Evolutionary conservation across 2,888 invertebrate genomes (phyloP).

Genomic region (Gymnocheta viridis): DNA sequence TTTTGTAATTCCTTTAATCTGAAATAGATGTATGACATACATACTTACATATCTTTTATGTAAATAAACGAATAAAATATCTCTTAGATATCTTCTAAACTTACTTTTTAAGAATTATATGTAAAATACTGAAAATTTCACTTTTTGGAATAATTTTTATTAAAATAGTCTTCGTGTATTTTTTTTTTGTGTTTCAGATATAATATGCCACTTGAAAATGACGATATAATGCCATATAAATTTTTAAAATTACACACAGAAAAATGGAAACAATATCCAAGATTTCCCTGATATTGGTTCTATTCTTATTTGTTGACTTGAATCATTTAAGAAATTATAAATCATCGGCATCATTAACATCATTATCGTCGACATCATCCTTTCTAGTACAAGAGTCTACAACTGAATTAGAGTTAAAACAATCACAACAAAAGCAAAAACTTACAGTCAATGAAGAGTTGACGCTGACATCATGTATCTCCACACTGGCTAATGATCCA

Average conservation of each 20-base stretch:
- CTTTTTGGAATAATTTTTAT: neutral
- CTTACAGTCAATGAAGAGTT: constrained; percentile 45
- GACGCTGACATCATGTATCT: constrained; percentile 61
- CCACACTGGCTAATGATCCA: constrained; percentile 52
- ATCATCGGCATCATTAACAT: constrained; percentile 9
- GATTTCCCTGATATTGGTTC: constrained; percentile 80
- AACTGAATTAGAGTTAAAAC: constrained; percentile 51
- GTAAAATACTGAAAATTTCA: neutral
- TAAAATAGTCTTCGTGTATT: neutral
- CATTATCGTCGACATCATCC: neutral
- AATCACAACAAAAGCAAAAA: constrained; percentile 43
- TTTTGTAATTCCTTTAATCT: too few species aligned
- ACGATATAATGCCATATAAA: constrained; percentile 79
- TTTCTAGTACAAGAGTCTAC: constrained; percentile 48
- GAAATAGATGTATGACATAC: too few species aligned
- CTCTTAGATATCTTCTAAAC: too few species aligned
- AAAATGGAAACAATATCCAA: constrained; percentile 82
- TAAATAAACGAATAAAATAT: too few species aligned
- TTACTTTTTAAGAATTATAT: too few species aligned
- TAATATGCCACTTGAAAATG: constrained; percentile 78
- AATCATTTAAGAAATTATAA: constrained; percentile 54
- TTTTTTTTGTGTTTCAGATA: constrained; percentile 73
- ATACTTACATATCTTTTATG: too few species aligned
- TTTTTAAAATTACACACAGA: constrained; percentile 78
- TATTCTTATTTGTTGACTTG: constrained; percentile 73